A percentile compares a stretch with the other conserved stretches of the same genome.
phyloP scores from a whole-genome alignment of 2,113 vertebrate species.

The Pavo muticus region DNA sequence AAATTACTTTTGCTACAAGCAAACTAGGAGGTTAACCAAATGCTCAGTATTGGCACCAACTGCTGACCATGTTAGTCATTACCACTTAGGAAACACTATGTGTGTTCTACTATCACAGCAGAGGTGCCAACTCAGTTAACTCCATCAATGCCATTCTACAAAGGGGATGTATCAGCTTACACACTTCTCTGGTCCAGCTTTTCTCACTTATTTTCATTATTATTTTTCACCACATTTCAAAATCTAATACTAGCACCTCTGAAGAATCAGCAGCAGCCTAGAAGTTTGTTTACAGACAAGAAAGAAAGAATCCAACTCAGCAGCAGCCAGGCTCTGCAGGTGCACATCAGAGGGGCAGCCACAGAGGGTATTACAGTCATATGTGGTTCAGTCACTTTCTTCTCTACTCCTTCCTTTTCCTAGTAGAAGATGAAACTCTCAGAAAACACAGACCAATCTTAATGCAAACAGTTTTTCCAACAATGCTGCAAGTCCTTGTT shows the following conservation, averaged over 20 bases:
- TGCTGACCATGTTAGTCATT: constrained; percentile 56
- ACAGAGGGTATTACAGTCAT: rapidly evolving
- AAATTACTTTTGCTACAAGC: constrained; percentile 61
- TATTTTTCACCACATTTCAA: neutral
- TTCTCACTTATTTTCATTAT: neutral
- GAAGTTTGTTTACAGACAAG: neutral
- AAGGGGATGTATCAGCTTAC: neutral
- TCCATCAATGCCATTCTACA: neutral
- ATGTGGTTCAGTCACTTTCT: neutral
- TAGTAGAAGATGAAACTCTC: neutral
- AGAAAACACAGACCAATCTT: neutral
- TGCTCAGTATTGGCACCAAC: constrained; percentile 36
- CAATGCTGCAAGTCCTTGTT: neutral
- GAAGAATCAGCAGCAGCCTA: neutral
- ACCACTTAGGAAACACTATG: neutral
- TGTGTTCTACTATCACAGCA: neutral
- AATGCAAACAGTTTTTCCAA: neutral
- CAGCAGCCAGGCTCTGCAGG: neutral
- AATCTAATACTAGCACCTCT: neutral
- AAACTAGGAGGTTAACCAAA: constrained; percentile 55
- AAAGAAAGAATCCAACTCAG: neutral
- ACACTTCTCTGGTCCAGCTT: neutral
- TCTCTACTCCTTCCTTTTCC: neutral
- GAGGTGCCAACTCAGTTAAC: constrained; percentile 25
- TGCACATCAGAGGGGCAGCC: neutral